Evolutionary conservation across 2,113 vertebrate genomes (phyloP).

Genomic region (Cygnus atratus): DNA sequence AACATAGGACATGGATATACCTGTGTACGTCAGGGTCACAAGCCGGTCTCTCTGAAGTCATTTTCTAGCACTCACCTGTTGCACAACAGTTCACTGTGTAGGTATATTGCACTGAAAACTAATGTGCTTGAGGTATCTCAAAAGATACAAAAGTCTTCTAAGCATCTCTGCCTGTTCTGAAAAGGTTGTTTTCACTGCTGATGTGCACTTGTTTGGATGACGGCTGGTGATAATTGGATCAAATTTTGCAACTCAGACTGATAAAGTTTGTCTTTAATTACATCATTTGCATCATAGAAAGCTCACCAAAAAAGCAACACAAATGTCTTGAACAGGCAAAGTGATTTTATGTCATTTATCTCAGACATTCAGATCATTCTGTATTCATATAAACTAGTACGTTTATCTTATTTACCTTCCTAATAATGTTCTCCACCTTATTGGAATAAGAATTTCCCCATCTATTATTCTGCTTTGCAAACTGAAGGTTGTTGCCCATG

Average conservation of each 20-base stretch:
- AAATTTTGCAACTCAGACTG: not conserved
- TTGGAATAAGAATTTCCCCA: not conserved
- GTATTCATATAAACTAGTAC: not conserved
- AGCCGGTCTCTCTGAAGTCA: not conserved
- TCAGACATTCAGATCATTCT: not conserved
- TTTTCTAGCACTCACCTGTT: not conserved
- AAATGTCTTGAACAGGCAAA: not conserved
- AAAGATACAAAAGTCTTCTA: not conserved
- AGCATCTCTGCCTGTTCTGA: rapidly evolving
- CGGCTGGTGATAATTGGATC: not conserved
- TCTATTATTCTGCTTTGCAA: not conserved
- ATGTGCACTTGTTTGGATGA: not conserved
- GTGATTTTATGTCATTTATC: not conserved
- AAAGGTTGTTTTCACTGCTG: not conserved
- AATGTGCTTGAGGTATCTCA: not conserved
- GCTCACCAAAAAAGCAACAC: not conserved
- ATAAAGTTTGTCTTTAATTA: not conserved
- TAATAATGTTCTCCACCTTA: not conserved
- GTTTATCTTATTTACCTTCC: not conserved
- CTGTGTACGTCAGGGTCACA: not conserved
- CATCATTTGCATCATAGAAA: not conserved
- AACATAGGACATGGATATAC: not conserved
- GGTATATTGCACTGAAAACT: not conserved
- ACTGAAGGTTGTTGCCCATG: not conserved
- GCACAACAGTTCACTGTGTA: not conserved